Evolutionary conservation across 2,797 vertebrate species (phyloP).

Genomic region (Malurus leucopterus): DNA sequence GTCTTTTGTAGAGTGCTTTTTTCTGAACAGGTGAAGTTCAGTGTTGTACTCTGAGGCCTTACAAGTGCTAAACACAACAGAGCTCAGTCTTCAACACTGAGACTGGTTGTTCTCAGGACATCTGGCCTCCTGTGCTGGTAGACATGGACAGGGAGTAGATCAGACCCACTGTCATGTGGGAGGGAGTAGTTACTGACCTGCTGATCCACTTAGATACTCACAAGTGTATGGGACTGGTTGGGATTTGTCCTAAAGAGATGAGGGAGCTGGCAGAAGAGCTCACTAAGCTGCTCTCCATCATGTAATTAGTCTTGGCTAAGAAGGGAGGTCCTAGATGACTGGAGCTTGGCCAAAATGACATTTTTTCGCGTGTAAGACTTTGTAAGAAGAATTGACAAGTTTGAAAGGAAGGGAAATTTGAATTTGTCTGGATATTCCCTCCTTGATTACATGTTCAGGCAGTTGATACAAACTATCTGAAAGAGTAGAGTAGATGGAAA

Average conservation of each 20-base stretch:
- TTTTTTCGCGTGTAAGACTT: not conserved
- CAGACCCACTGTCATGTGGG: not conserved
- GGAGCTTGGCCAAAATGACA: accelerated
- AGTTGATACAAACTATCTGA: not conserved
- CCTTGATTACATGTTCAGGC: not conserved
- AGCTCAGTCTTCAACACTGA: not conserved
- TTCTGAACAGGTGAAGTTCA: not conserved
- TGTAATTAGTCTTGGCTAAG: not conserved
- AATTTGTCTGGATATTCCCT: not conserved
- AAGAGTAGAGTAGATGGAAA: not conserved
- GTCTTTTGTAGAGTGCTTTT: not conserved
- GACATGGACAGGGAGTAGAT: not conserved
- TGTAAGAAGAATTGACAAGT: not conserved
- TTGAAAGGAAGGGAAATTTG: not conserved
- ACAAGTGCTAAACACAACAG: not conserved
- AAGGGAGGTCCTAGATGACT: accelerated
- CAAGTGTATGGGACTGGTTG: not conserved
- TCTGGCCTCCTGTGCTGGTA: not conserved
- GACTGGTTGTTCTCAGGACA: not conserved
- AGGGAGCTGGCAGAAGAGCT: not conserved
- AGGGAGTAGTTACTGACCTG: not conserved
- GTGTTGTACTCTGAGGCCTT: not conserved
- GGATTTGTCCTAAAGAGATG: not conserved
- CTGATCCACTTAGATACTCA: not conserved
- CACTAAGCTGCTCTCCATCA: not conserved